These are phyloP conservation scores for Pandemis cinnamomeana DNA, from an alignment of 2,888 invertebrate genomes.

Conservation along the genomic window DNA sequence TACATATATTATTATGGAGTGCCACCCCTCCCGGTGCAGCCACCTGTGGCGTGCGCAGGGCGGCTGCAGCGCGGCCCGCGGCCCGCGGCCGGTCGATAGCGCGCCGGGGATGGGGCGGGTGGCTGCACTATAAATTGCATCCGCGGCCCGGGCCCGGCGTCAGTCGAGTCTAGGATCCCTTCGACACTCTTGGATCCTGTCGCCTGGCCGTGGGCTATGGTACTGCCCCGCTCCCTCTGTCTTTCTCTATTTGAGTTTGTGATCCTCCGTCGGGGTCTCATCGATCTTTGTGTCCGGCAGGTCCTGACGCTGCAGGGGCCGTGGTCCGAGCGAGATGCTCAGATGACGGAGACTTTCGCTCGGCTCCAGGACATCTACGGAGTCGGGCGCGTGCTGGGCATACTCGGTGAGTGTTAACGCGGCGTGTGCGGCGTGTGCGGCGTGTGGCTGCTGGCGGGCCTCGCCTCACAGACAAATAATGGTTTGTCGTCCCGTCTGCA, in stretches of 20 bases:
- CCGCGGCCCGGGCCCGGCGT: slow-evolving; percentile 3
- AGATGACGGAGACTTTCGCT: slow-evolving; percentile 84
- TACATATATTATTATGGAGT: too few species aligned
- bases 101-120: slow-evolving; percentile 8
- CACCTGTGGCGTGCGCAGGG: neutral
- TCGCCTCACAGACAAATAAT: neutral
- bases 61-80: neutral
- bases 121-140: slow-evolving; percentile 15
- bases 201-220: slow-evolving; percentile 18
- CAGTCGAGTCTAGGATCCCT: slow-evolving; percentile 17
- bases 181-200: slow-evolving; percentile 5
- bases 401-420: slow-evolving; percentile 72
- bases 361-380: slow-evolving; percentile 85
- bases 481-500: slow-evolving; percentile 46
- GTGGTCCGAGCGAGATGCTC: slow-evolving; percentile 85
- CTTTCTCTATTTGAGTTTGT: neutral
- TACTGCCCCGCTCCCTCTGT: neutral
- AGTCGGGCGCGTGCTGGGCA: slow-evolving; percentile 83
- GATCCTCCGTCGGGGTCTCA: neutral
- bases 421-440: neutral
- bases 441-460: neutral
- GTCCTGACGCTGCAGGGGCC: slow-evolving; percentile 84
- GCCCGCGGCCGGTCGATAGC: slow-evolving; percentile 11
- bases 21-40: neutral
- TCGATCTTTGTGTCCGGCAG: slow-evolving; percentile 57